A percentile compares a stretch with the other conserved stretches of the same genome.
These are phyloP conservation scores for Menidia beryllina DNA, from an alignment of 2,113 vertebrate species.

Conservation along the genomic window DNA sequence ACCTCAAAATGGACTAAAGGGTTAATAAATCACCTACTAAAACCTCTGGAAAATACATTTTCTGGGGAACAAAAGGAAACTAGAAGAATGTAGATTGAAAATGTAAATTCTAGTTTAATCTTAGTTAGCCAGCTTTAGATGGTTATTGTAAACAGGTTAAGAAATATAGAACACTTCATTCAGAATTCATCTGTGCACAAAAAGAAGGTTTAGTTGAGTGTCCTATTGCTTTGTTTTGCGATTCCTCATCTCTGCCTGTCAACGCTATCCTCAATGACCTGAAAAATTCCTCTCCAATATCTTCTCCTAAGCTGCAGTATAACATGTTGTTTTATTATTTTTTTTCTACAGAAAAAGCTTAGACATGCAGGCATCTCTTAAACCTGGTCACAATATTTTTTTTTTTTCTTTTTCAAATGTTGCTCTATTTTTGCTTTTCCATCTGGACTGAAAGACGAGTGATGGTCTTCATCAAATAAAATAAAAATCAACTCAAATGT, in stretches of 20 bases:
- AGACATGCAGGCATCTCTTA: too few species aligned
- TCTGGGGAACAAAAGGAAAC: constrained; percentile 16
- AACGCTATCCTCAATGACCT: not conserved
- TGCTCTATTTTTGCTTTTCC: too few species aligned
- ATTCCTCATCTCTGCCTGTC: not conserved
- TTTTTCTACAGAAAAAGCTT: not conserved
- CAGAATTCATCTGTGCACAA: too few species aligned
- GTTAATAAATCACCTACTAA: constrained; percentile 20
- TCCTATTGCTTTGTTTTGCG: not conserved
- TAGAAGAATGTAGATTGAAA: constrained; percentile 20
- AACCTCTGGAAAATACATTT: constrained; percentile 26
- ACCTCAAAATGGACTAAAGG: constrained; percentile 27
- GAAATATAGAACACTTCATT: too few species aligned
- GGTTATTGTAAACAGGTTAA: too few species aligned
- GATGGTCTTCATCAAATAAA: not conserved
- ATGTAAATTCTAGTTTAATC: constrained; percentile 50
- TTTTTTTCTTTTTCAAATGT: too few species aligned
- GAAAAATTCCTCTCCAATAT: not conserved
- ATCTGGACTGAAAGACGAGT: not conserved
- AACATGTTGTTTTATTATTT: not conserved
- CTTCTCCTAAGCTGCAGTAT: not conserved
- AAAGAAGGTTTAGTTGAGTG: too few species aligned
- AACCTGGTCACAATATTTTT: too few species aligned
- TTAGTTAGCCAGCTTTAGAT: too few species aligned
- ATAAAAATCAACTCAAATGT: not conserved